Evolutionary conservation across 2,797 vertebrate species (phyloP), one percentile per base, ranked within the genome.

Genomic region (Acanthopagrus latus): DNA sequence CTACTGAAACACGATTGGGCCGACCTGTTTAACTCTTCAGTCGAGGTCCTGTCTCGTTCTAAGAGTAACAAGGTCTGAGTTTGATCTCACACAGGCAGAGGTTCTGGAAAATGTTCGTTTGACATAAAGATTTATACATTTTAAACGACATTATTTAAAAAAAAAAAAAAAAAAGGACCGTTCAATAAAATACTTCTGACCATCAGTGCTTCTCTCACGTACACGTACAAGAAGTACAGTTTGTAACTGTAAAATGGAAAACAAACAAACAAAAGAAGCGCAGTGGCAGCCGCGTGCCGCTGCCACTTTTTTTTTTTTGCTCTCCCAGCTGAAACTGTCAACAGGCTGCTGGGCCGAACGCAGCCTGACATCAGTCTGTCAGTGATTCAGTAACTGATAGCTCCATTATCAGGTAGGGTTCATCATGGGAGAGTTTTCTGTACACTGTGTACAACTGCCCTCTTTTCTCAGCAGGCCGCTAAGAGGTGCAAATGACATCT

Each of bases 151-250:
- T 83, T 75, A 69, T 86, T 70, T 25, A 55, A 17, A 81, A 33
- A 33, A 48, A 80, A 78, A 73, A 51, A 29, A 4, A 29, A 29
- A 56, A 59, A 82, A 64, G 66, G 58, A 74, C 41, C 51, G 67
- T 83, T 91, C 89, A 88, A 94, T 93, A 93, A 94, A 95, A 94
- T 92, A 92, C 83, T 88, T 92, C 81, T 90, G 86, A 94, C 87
- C 91, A 83, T 95, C 95, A 95, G 95, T 95, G 95, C 95, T 93
- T 92, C 84, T 88, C 81, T 91, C 63, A 66, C n/a, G 17, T 80
- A 88, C 77, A 90, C 84, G 85, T 94, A 94, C 89, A 92, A 71
- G 71, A 79, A 85, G 86, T 91, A 91, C 89, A 90, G 88, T 91
- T 89, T 88, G 88, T 88, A 89, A 71, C 78, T 72, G 80, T 83